These are phyloP conservation scores for Pogonomyrmex barbatus DNA, from an alignment of 1,140 invertebrate species.

Conservation along the genomic window DNA sequence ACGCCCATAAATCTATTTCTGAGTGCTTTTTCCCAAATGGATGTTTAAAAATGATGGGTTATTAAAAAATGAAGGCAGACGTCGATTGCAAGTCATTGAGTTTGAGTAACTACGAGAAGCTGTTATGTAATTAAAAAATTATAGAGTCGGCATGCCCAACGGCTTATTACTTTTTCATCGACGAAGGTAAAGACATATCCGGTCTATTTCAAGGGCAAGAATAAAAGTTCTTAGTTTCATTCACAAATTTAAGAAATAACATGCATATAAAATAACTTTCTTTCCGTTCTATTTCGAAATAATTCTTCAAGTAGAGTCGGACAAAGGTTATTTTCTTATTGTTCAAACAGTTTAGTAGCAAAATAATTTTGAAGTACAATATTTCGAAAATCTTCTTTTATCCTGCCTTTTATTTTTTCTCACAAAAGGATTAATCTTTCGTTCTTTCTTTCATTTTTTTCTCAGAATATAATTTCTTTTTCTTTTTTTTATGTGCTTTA, in stretches of 20 bases:
- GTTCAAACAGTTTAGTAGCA: too few relatives aligned
- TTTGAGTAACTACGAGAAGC: constrained; percentile 76
- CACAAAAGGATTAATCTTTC: too few relatives aligned
- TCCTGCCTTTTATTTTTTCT: too few relatives aligned
- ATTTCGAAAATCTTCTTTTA: too few relatives aligned
- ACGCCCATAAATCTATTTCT: constrained; percentile 71
- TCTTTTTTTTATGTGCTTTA: background rate
- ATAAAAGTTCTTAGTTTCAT: constrained; percentile 68
- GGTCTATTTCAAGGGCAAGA: constrained; percentile 54
- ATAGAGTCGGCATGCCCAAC: constrained; percentile 71
- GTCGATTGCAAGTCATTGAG: constrained; percentile 77
- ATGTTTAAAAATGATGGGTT: constrained; percentile 82
- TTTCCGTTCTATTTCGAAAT: background rate
- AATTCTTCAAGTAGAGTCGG: background rate
- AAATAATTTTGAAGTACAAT: too few relatives aligned
- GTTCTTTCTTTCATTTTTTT: background rate
- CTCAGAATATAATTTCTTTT: background rate
- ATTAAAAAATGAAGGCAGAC: constrained; percentile 81
- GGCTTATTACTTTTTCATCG: constrained; percentile 59
- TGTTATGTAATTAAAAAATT: constrained; percentile 83
- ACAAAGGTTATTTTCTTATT: too few relatives aligned
- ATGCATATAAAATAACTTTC: background rate
- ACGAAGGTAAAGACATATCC: constrained; percentile 22
- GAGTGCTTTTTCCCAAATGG: constrained; percentile 49
- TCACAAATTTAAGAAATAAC: constrained; percentile 76